Evolutionary conservation across 1,140 invertebrate genomes (phyloP), one percentile per base, ranked within the genome.

Genomic region (Sarcophaga peregrina): DNA sequence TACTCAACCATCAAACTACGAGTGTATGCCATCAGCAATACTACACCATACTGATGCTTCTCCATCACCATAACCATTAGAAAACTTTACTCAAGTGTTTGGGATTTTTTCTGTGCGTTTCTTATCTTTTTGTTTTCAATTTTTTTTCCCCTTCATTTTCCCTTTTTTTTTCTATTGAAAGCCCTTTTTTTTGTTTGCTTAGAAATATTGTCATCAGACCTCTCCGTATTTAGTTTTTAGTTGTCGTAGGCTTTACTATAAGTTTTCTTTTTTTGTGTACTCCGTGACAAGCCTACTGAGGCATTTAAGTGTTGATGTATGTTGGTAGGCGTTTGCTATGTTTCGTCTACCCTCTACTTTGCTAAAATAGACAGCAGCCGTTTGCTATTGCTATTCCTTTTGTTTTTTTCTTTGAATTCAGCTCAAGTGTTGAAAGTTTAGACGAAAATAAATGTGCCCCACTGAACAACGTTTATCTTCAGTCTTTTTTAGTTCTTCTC

Each of bases 221-320:
- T 62, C n/a, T n/a, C n/a, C n/a, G n/a, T 37, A 7, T 25, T 80
- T 80, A 48, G n/a, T 54, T 80, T 20, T 58, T 58, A 58, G 73
- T 47, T 75, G 73, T 47, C 47, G 75, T 50, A 68, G 17, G 58
- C 7, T 68, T 68, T n/a, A n/a, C n/a, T n/a, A 8, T 15, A 17
- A 68, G n/a, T 17, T 20, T 68, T 62, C 8, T 3, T 10, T 20
- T 25, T 68, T 20, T 68, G 15, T 20, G n/a, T n/a, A n/a, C 50
- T 50, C 47, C 75, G 75, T 78, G 75, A 20, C 75, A 50, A 78
- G 75, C 47, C 50, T 78, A 25, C 75, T 78, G 13, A 78, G 48
- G 47, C 47, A 37, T 78, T 50, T 50, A 47, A 78, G 75, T 78
- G 75, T 78, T 78, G 75, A 78, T 78, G 75, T n/a, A n/a, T n/a